phyloP scores from a whole-genome alignment of 2,888 invertebrate genomes.

The Vandiemenella viatica region DNA sequence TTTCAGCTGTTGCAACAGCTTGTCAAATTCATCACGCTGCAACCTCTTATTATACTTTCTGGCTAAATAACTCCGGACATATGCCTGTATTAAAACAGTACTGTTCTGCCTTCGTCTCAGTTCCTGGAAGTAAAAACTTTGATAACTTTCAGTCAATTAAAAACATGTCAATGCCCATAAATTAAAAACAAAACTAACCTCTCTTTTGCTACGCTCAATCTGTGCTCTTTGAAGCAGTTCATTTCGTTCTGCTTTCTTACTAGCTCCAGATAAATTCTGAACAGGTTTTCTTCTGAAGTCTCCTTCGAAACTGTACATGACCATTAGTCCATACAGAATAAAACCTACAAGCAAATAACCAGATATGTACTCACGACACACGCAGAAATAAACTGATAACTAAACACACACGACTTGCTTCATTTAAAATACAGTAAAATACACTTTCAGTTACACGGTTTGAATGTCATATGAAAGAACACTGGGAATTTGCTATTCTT shows the following conservation, averaged over 20 bases:
- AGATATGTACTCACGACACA: no score
- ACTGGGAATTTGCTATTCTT: no score
- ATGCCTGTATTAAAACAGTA: conserved; percentile 68
- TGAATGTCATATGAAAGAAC: no score
- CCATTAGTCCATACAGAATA: no score
- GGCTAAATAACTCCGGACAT: conserved; percentile 56
- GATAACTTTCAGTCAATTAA: not conserved
- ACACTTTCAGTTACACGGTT: no score
- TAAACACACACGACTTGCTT: no score
- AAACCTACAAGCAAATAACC: no score
- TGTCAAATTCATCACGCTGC: conserved; percentile 56
- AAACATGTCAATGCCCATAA: not conserved
- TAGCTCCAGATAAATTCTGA: conserved; percentile 82
- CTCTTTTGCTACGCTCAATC: conserved; percentile 71
- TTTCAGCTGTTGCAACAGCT: conserved; percentile 33
- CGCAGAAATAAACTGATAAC: no score
- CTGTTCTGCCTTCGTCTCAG: conserved; percentile 57
- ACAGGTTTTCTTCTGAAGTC: conserved; percentile 73
- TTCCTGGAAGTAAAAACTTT: conserved; percentile 38
- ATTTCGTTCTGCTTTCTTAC: conserved; percentile 52
- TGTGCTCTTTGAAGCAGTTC: conserved; percentile 65
- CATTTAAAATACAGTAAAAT: no score
- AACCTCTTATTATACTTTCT: conserved; percentile 49
- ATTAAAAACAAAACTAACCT: conserved; percentile 36
- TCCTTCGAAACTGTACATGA: conserved; percentile 70